Evolutionary conservation across 92 coral and sea anemone species (phyloP), one percentile per base, ranked within the genome.

Genomic region (Virgularia gustaviana): DNA sequence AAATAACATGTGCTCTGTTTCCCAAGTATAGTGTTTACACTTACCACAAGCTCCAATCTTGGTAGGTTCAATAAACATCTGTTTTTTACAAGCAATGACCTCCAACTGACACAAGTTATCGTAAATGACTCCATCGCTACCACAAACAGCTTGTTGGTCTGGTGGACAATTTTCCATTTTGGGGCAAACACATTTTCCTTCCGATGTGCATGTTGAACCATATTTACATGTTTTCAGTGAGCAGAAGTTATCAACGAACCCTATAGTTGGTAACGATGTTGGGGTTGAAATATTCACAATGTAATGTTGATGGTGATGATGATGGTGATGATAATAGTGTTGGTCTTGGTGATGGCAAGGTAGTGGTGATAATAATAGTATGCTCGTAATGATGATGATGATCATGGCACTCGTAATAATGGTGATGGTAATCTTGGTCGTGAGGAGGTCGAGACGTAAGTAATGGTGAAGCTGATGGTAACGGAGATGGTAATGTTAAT

Each of bases 1-100:
- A n/a, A n/a, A n/a, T n/a, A n/a, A n/a, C n/a, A n/a, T n/a, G n/a
- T n/a, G n/a, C n/a, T n/a, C n/a, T n/a, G n/a, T n/a, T n/a, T n/a
- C n/a, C n/a, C n/a, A n/a, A n/a, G n/a, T n/a, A n/a, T n/a, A n/a
- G n/a, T n/a, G n/a, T n/a, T n/a, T n/a, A n/a, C n/a, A n/a, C 95
- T 74, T 81, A 94, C 99, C 95, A 74, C 99, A 94, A 12, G 84
- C 70, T 9, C 99, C 99, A 9, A 77, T 76, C 25, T 75, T 87
- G 30, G 16, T 76, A 62, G 86, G 86, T 16, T 57, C 75, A 16
- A 81, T 65, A 22, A 66, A 33, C 15, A 53, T 27, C 49, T 85
- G 78, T 35, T 35, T 64, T 45, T 76, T 54, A 61, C 99, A 94
- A 23, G 95, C 78, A 2, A 87, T 65, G 68, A 78, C 99, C 1